A percentile compares a stretch with the other conserved stretches of the same genome.
Conservation (phyloP, 2,888 invertebrate genomes). For the Ophonus ardosiacus region DNA sequence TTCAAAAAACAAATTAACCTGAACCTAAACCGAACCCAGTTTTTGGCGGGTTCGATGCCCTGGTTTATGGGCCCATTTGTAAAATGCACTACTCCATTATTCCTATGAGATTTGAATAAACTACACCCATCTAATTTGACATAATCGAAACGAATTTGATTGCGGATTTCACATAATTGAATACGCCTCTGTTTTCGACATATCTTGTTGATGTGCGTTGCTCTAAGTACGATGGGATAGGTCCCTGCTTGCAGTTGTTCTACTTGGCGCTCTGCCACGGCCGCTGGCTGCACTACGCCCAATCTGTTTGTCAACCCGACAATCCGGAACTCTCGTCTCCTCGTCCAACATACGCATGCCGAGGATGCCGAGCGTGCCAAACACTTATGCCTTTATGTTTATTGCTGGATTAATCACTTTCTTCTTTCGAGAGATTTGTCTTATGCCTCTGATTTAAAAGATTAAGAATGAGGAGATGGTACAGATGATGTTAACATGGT, state of each 20-base stretch:
- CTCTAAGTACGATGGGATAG: neutral
- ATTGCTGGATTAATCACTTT: neutral
- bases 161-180: too few relatives aligned
- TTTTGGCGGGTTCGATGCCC: too few relatives aligned
- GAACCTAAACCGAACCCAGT: too few relatives aligned
- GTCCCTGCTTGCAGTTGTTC: constrained; percentile 39
- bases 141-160: too few relatives aligned
- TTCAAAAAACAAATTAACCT: too few relatives aligned
- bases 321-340: constrained; percentile 26
- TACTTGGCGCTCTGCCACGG: constrained; percentile 50
- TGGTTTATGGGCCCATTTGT: too few relatives aligned
- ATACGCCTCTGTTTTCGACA: neutral
- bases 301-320: constrained; percentile 33
- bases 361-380: neutral
- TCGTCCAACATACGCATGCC: constrained; percentile 4
- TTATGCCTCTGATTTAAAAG: neutral
- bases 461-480: neutral
- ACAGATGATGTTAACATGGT: neutral
- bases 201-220: neutral
- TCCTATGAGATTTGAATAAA: too few relatives aligned
- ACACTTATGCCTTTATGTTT: constrained; percentile 9
- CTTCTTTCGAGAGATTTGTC: neutral
- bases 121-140: too few relatives aligned
- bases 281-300: neutral
- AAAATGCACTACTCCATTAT: too few relatives aligned